Conservation (phyloP, 2,888 invertebrate genomes). For the Andrena haemorrhoa region DNA sequence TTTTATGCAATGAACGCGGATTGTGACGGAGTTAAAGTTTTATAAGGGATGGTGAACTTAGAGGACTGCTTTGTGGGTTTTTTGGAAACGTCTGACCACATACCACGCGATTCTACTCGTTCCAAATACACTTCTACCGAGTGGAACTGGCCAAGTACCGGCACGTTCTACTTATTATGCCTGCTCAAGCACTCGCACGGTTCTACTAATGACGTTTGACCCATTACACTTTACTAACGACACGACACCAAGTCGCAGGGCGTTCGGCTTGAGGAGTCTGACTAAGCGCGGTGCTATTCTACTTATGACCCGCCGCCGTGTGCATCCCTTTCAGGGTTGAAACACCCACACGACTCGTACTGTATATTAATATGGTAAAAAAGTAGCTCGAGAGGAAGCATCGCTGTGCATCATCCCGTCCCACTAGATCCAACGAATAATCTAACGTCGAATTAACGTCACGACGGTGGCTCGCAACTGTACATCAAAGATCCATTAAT, state of each 20-base stretch:
- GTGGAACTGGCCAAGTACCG: background rate
- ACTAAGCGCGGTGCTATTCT: background rate
- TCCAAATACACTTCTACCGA: too few species aligned
- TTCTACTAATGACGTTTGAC: background rate
- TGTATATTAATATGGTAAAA: background rate
- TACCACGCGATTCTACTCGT: too few species aligned
- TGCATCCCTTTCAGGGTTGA: background rate
- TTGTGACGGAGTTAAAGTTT: too few species aligned
- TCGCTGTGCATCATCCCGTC: background rate
- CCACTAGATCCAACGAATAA: background rate
- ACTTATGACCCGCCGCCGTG: background rate
- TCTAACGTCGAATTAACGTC: background rate
- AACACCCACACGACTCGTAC: background rate
- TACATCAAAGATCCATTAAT: constrained; percentile 6
- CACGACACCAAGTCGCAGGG: background rate
- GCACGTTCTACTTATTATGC: background rate
- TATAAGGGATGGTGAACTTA: too few species aligned
- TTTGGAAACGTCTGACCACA: too few species aligned
- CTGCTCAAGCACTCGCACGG: background rate
- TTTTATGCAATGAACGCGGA: too few species aligned
- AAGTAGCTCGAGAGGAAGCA: too few species aligned
- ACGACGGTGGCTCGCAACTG: background rate
- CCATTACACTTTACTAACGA: background rate
- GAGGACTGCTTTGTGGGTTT: too few species aligned
- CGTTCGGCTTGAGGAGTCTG: background rate